Evolutionary conservation across 2,797 vertebrate genomes (phyloP).

Genomic region (Danio choprae): DNA sequence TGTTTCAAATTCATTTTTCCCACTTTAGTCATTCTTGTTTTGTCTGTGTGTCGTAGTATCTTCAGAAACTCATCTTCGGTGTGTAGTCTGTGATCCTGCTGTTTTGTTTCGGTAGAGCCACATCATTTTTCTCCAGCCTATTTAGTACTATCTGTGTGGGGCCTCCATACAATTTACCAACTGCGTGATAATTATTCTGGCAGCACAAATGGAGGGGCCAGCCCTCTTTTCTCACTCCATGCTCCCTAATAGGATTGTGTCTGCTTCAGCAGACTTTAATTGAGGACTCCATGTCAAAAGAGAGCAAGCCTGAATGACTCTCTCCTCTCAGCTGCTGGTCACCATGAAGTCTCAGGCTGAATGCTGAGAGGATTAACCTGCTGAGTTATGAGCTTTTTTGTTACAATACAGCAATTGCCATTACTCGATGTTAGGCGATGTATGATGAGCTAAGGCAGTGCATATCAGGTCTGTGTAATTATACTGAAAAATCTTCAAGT

Average conservation of each 20-base stretch:
- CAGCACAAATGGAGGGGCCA: slow-evolving; percentile 78
- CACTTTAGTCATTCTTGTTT: slow-evolving; percentile 13
- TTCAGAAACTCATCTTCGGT: slow-evolving; percentile 23
- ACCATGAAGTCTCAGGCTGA: slow-evolving; percentile 74
- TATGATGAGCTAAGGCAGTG: slow-evolving; percentile 21
- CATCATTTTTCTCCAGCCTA: slow-evolving; percentile 45
- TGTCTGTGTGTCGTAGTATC: slow-evolving; percentile 10
- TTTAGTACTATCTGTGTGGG: slow-evolving; percentile 59
- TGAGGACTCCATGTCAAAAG: slow-evolving; percentile 84
- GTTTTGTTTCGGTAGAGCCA: slow-evolving; percentile 33
- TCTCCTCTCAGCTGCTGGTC: slow-evolving; percentile 77
- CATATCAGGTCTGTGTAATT: not conserved
- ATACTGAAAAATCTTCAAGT: too few species aligned
- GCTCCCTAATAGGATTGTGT: slow-evolving; percentile 91
- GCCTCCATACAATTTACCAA: slow-evolving; percentile 85
- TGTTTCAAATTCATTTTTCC: not conserved
- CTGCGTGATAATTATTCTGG: slow-evolving; percentile 87
- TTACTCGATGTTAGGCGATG: slow-evolving; percentile 49
- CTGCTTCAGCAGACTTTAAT: slow-evolving; percentile 90
- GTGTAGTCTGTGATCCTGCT: slow-evolving; percentile 19
- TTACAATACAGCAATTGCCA: slow-evolving; percentile 55
- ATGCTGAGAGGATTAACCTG: slow-evolving; percentile 72
- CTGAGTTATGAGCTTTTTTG: slow-evolving; percentile 67
- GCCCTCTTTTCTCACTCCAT: slow-evolving; percentile 73
- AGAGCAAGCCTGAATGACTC: slow-evolving; percentile 77